A percentile compares a stretch with the other conserved stretches of the same genome.
These are phyloP conservation scores for Hoplodrina blanda DNA, from an alignment of 2,888 invertebrate species.

Conservation along the genomic window DNA sequence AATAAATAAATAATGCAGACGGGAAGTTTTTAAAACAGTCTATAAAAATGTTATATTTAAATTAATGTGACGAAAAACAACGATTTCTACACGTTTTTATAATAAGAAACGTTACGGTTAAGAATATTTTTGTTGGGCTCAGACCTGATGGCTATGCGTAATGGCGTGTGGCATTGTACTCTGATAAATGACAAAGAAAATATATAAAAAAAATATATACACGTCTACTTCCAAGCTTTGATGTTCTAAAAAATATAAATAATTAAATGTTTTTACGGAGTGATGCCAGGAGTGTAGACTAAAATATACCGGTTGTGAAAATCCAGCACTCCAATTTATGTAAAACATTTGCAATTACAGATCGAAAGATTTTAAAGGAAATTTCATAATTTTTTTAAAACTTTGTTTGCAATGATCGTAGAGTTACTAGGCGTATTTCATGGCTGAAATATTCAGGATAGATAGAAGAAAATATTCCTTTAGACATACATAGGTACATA, in stretches of 20 bases:
- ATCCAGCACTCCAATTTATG: neutral
- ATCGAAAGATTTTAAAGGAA: too few relatives aligned
- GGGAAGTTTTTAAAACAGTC: neutral
- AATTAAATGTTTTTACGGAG: conserved; percentile 21
- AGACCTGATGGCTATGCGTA: conserved; percentile 36
- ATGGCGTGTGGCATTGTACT: conserved; percentile 53
- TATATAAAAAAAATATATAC: conserved; percentile 23
- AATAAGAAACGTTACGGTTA: conserved; percentile 22
- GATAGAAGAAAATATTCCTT: too few relatives aligned
- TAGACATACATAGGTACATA: too few relatives aligned
- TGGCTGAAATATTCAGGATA: too few relatives aligned
- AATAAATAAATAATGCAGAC: neutral
- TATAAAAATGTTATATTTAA: neutral
- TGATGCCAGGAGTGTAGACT: conserved; percentile 7
- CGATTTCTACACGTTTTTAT: conserved; percentile 11
- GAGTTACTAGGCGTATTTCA: too few relatives aligned
- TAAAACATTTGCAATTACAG: too few relatives aligned
- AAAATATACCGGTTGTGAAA: conserved; percentile 8
- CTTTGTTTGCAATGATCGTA: too few relatives aligned
- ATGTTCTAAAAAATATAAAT: conserved; percentile 45
- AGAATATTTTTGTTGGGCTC: conserved; percentile 32
- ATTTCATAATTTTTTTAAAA: too few relatives aligned
- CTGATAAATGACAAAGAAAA: conserved; percentile 53
- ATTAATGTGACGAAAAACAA: neutral
- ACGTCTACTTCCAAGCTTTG: conserved; percentile 43